Base-by-base conservation (phyloP, 1,140 invertebrate genomes). In the Aricia agestis region DNA sequence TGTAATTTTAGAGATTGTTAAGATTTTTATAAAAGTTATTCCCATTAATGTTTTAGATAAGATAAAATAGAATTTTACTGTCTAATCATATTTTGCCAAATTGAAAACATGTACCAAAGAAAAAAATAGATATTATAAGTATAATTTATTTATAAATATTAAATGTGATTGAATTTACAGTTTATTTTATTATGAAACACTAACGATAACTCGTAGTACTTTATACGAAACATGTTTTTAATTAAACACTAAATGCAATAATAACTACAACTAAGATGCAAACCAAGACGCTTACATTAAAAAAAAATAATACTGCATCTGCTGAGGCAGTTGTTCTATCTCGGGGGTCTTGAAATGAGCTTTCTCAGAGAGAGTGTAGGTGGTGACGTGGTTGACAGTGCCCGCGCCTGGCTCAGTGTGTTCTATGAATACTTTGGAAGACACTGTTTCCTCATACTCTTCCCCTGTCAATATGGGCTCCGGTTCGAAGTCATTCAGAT, bases 251-350 rank as follows among this genome's bases (percentile, higher is more conserved):
- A 70, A 36, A 63, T 41, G 59, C 68, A 41, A 70, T 58, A 70
- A 63, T 58, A 70, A 63, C 58, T 36, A 41, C 59, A 57, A 78
- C 77, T n/a, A 19, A 65, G 17, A 63, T 42, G 36, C 18, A 65
- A 65, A 13, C 68, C 58, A 63, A 41, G 31, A 69, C 17, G 45
- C 45, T 52, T 79, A 90, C 73, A 90, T 79, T 69, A 91, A 73
- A 36, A 85, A 81, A 71, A 91, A 91, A 66, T 82, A 84, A 72
- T 91, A 91, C 67, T 91, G 87, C 85, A 91, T 84, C 74, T 91
- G 87, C 68, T 91, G 82, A 4, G 89, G 89, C 13, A 91, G 67
- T 45, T 81, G 82, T 72, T 89, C 87, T 61, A 90, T 81, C 66
- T 85, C 74, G 1, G 87, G 87, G 4, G 78, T 82, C 72, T 75